phyloP scores from a whole-genome alignment of 2,797 vertebrate species.

The Muscicapa comitata region DNA sequence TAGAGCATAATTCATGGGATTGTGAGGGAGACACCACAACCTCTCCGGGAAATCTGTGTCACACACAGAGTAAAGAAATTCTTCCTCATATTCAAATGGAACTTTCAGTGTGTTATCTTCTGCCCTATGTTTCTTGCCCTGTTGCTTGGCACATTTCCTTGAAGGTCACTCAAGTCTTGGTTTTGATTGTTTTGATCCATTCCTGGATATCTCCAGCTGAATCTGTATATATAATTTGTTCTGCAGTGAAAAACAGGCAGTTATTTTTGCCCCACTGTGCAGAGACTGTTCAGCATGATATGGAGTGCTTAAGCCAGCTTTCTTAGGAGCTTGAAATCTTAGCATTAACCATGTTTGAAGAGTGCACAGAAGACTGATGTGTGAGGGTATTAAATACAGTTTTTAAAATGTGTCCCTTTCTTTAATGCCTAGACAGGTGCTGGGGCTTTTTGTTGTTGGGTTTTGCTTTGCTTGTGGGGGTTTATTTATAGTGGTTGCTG shows the following conservation, averaged over 20 bases:
- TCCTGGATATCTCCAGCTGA: neutral
- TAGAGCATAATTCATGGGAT: neutral
- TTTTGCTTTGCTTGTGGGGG: neutral
- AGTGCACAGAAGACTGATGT: neutral
- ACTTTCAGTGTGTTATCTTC: fast-evolving
- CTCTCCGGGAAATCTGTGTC: neutral
- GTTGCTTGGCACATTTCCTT: neutral
- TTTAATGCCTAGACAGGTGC: neutral
- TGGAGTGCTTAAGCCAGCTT: neutral
- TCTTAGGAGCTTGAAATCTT: neutral
- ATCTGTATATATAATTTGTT: neutral
- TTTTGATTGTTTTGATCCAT: neutral
- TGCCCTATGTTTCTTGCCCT: neutral
- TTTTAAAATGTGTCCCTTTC: neutral
- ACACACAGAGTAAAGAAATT: neutral
- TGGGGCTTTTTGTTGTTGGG: neutral
- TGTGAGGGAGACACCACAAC: neutral
- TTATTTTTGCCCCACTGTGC: neutral
- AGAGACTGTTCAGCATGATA: neutral
- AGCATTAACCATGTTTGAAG: neutral
- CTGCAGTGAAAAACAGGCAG: neutral
- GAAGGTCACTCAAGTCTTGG: neutral
- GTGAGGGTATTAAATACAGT: neutral
- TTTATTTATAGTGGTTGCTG: neutral
- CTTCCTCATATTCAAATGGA: neutral